phyloP scores from a whole-genome alignment of 2,797 vertebrate species.

The Gouania willdenowi region DNA sequence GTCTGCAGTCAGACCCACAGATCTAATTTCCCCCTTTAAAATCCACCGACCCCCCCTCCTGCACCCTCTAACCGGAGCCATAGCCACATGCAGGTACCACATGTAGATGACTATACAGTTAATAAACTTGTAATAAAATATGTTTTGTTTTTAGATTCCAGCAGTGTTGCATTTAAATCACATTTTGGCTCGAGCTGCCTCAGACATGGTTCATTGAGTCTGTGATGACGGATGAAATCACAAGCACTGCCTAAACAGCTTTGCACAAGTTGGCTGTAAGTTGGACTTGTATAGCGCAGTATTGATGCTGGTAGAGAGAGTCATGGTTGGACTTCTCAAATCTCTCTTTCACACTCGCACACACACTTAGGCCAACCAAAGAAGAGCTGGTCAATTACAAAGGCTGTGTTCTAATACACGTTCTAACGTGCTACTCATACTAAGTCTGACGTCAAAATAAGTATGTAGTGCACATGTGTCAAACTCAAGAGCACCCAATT shows the following conservation, averaged over 20 bases:
- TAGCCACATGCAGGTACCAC: constrained; percentile 56
- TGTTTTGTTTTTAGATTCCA: constrained; percentile 45
- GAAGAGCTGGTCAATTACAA: constrained; percentile 57
- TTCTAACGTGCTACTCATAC: too few relatives aligned
- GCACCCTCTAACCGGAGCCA: constrained; percentile 35
- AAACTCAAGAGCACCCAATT: too few relatives aligned
- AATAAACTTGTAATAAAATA: constrained; percentile 17
- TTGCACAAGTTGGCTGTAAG: constrained; percentile 21
- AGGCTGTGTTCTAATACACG: too few relatives aligned
- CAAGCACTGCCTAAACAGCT: constrained; percentile 22
- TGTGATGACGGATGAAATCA: constrained; percentile 44
- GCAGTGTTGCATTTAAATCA: too few relatives aligned
- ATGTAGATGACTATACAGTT: constrained; percentile 34
- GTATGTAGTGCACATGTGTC: too few relatives aligned
- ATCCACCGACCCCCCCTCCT: constrained; percentile 15
- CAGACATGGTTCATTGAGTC: constrained; percentile 38
- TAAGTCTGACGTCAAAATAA: too few relatives aligned
- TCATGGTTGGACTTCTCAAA: constrained; percentile 33
- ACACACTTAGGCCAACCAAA: constrained; percentile 21
- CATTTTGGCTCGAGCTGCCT: constrained; percentile 26
- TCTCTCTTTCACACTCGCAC: constrained; percentile 1
- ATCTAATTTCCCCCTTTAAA: constrained; percentile 58
- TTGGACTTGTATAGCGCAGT: constrained; percentile 29
- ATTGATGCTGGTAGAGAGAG: constrained; percentile 44
- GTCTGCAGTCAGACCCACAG: constrained; percentile 55